These are phyloP conservation scores for Chloroceryle inda DNA, from an alignment of 2,797 vertebrate species.

Conservation along the genomic window DNA sequence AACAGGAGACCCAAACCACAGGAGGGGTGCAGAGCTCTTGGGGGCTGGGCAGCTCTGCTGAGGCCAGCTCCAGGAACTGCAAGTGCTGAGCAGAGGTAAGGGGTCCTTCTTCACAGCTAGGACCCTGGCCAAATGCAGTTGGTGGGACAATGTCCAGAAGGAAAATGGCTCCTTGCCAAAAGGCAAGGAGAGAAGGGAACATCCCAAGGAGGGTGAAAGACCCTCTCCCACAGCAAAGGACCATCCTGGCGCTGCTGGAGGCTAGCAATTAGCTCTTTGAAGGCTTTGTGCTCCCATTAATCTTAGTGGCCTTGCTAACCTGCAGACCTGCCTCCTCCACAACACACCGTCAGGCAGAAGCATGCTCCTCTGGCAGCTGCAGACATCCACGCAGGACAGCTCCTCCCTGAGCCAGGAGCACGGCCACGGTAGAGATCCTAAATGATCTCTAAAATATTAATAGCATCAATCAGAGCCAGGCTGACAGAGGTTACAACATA, in stretches of 20 bases:
- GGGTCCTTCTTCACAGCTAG: background rate
- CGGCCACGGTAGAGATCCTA: background rate
- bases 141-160: background rate
- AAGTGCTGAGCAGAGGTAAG: background rate
- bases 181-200: background rate
- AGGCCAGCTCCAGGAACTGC: background rate
- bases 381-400: background rate
- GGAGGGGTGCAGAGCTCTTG: background rate
- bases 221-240: background rate
- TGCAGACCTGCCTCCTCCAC: background rate
- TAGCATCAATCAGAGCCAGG: slow-evolving; percentile 14
- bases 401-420: background rate
- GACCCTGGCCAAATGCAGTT: background rate
- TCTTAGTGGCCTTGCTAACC: background rate
- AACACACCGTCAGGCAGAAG: background rate
- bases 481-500: slow-evolving; percentile 17
- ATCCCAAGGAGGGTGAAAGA: background rate
- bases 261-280: background rate
- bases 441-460: slow-evolving; percentile 67
- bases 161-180: background rate
- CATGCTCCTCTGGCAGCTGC: background rate
- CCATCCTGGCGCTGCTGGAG: background rate
- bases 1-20: background rate
- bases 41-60: background rate
- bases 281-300: background rate